phyloP scores from a whole-genome alignment of 1,140 invertebrate species.

The Papilio polytes region DNA sequence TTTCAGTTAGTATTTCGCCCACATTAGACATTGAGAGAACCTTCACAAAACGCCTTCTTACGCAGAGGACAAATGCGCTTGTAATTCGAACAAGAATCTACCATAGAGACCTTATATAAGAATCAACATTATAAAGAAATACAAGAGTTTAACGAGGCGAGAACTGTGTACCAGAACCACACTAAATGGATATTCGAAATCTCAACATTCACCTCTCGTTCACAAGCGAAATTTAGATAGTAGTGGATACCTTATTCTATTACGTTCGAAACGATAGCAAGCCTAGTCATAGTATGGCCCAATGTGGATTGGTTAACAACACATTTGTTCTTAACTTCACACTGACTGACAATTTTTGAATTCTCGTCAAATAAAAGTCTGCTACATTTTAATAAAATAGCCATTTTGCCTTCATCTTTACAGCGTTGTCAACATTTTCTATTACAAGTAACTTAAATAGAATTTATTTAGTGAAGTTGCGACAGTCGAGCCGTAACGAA shows the following conservation, averaged over 20 bases:
- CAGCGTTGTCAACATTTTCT: slow-evolving; percentile 16
- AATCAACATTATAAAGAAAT: neutral
- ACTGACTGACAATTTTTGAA: too few relatives aligned
- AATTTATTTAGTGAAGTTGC: neutral
- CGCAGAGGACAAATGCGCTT: neutral
- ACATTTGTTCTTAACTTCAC: too few relatives aligned
- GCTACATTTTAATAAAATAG: neutral
- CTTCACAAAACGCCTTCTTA: neutral
- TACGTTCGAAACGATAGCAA: too few relatives aligned
- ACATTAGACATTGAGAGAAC: neutral
- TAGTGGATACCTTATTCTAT: too few relatives aligned
- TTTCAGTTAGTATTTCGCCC: neutral
- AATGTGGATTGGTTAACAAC: too few relatives aligned
- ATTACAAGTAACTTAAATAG: slow-evolving; percentile 5
- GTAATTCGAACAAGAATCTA: neutral
- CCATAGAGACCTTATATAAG: neutral
- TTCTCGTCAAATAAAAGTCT: neutral
- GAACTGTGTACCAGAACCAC: too few relatives aligned
- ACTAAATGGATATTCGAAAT: too few relatives aligned
- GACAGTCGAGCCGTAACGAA: slow-evolving; percentile 16
- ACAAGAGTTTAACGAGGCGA: too few relatives aligned
- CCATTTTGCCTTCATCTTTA: neutral
- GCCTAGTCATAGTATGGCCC: too few relatives aligned
- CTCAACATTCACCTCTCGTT: too few relatives aligned
- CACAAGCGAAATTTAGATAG: too few relatives aligned